phyloP scores from a whole-genome alignment of 2,797 vertebrate species.

The Karalla daura region DNA sequence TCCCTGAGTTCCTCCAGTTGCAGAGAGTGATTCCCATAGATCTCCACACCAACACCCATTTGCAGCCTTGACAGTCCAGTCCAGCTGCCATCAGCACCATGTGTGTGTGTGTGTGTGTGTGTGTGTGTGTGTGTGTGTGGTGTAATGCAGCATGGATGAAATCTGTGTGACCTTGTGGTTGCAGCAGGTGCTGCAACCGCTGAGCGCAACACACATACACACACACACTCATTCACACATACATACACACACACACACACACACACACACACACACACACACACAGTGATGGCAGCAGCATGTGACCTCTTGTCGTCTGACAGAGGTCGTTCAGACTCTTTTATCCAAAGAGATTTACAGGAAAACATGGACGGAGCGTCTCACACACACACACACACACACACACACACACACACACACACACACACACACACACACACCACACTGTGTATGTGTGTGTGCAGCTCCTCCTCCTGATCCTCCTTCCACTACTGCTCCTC shows the following conservation, averaged over 20 bases:
- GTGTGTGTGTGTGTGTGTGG: no score
- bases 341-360: background rate
- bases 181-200: background rate
- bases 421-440: no score
- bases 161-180: slow-evolving; percentile 38
- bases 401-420: background rate
- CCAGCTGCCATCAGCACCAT: no score
- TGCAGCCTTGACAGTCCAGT: background rate
- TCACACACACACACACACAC: background rate
- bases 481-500: no score
- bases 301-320: no score
- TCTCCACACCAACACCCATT: background rate
- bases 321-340: no score
- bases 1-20: no score
- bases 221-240: background rate
- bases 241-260: background rate
- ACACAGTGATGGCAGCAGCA: background rate
- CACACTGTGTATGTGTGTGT: no score
- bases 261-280: background rate
- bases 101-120: no score
- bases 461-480: no score
- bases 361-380: background rate
- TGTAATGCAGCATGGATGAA: no score
- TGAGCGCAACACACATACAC: background rate
- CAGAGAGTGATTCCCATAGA: no score